Evolutionary conservation across 2,113 vertebrate genomes (phyloP), one percentile per base, ranked within the genome.

Genomic region (Mystacornis crossleyi): DNA sequence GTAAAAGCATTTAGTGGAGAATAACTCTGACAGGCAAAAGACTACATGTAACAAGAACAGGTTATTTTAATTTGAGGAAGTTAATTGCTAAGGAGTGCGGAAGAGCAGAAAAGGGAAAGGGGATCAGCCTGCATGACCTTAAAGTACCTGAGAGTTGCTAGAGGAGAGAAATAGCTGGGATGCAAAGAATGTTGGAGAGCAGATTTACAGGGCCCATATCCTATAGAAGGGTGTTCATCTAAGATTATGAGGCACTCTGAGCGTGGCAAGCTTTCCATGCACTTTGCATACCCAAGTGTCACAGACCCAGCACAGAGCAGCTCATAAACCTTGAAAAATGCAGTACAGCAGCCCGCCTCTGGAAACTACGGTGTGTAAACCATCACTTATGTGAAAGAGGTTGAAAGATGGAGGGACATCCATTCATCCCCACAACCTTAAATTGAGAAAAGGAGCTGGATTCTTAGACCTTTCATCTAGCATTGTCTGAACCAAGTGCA

Each of bases 41-140:
- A 54, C 53, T 77, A 38, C 28, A 45, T 69, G 87, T 93, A 93
- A 72, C 19, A 72, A 78, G 51, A 93, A 55, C 25, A 79, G 79
- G 45, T 77, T 73, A 73, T 75, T 94, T 92, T 73, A 86, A 88
- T 93, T 93, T 70, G 61, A 82, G 45, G 33, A 67, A 92, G 20
- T 62, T 69, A 89, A 88, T 61, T 70, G 29, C 31, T 90, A 53
- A 74, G 23, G 34, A 65, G 24, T 40, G 5, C 1, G 8, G 26
- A 82, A 38, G 26, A 93, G 29, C 3, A 54, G 25, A 82, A 48
- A 84, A 26, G 18, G 12, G 5, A 78, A 54, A 91, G 4, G 6
- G 16, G 9, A 85, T 54, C 43, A 79, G 10, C 7, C 31, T 45
- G 33, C 21, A 36, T 58, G 81, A 60, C 48, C 40, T 75, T 18